Percentiles rank a stretch among this genome's conserved stretches.
phyloP scores from a whole-genome alignment of 2,113 vertebrate genomes.

The Desmodus rotundus region DNA sequence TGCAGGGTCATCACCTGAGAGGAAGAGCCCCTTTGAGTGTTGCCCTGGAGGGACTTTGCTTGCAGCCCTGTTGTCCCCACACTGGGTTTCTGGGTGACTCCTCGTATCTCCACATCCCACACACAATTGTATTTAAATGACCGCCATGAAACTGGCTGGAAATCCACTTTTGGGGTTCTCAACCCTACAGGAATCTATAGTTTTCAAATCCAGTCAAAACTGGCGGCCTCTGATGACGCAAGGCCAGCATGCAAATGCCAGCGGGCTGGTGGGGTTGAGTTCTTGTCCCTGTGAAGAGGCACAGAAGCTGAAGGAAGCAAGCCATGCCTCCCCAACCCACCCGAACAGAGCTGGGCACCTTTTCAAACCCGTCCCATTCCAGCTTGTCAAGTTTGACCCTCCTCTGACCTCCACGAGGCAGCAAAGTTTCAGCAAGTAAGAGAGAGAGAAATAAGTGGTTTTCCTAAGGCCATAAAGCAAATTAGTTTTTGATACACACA shows the following conservation, averaged over 20 bases:
- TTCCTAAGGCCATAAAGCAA: background rate
- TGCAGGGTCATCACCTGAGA: background rate
- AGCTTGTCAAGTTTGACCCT: background rate
- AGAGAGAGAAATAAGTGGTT: background rate
- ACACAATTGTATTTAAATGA: background rate
- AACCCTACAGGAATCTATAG: background rate
- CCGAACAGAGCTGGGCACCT: background rate
- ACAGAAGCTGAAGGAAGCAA: background rate
- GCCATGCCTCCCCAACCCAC: fast-evolving
- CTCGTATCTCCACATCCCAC: background rate
- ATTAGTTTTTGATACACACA: background rate
- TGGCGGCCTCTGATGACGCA: background rate
- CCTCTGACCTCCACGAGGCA: background rate
- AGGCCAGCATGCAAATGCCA: background rate
- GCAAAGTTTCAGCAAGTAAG: background rate
- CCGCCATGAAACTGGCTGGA: background rate
- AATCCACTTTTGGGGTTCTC: background rate
- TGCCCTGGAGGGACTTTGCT: fast-evolving
- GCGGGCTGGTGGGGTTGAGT: fast-evolving
- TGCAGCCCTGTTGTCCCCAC: background rate
- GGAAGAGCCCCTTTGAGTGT: background rate
- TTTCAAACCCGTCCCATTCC: background rate
- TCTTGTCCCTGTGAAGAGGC: background rate
- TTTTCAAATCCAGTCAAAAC: background rate
- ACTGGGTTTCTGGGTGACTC: background rate